Percentiles rank a stretch among this genome's conserved stretches.
Conservation (phyloP, 2,113 vertebrate genomes). For the Eptesicus fuscus region DNA sequence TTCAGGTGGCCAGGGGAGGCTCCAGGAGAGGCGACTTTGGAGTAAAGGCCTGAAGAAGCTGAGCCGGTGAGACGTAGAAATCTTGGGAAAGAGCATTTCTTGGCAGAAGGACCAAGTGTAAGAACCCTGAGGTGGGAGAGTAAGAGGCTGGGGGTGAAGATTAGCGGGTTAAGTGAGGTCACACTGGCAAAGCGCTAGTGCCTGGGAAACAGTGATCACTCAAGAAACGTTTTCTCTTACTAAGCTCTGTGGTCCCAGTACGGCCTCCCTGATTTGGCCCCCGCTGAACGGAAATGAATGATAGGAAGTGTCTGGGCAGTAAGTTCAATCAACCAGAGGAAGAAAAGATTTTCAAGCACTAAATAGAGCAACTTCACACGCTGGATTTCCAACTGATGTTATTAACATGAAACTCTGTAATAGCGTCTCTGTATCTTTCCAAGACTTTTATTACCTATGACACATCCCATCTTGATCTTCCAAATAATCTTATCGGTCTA, state of each 20-base stretch:
- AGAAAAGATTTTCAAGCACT: not conserved
- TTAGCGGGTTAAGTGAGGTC: not conserved
- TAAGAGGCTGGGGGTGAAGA: not conserved
- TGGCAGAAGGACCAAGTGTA: not conserved
- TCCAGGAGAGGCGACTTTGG: not conserved
- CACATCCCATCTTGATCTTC: not conserved
- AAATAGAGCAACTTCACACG: not conserved
- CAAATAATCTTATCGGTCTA: not conserved
- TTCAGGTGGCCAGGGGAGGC: not conserved
- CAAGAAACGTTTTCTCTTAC: rapidly evolving
- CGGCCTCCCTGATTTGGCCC: not conserved
- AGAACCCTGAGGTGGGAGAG: not conserved
- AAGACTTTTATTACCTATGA: not conserved
- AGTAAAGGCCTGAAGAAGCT: not conserved
- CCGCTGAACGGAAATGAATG: not conserved
- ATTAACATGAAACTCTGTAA: not conserved
- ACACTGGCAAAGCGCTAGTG: not conserved
- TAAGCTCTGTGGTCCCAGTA: rapidly evolving
- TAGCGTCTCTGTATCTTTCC: not conserved
- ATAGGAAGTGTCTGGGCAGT: not conserved
- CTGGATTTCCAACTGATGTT: not conserved
- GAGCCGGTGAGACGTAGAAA: not conserved
- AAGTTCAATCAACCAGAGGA: not conserved
- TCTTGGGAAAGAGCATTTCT: not conserved
- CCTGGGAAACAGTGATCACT: not conserved